Base-by-base conservation (phyloP, 2,888 invertebrate species). In the Emmelina monodactyla region DNA sequence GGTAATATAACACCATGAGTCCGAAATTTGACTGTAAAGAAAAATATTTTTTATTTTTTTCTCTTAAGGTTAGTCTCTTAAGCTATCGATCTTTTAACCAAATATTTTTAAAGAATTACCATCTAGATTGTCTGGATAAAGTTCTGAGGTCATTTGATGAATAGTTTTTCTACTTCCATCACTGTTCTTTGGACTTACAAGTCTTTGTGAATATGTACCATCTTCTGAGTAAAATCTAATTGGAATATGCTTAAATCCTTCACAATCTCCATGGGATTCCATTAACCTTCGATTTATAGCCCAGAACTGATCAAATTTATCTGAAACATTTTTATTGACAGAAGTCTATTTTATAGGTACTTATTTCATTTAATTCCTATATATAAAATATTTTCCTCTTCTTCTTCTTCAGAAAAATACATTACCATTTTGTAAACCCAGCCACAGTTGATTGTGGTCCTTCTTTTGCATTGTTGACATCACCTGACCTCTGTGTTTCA, bases 291-390 rank as follows among this genome's bases (percentile, higher is more conserved):
- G 85, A 65, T 99, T 99, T 9, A 98, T 91, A 2, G 94, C 89
- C 98, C 98, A 99, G 69, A 99, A 99, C 68, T 97, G 97, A 66
- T 99, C 98, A 78, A 98, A 99, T 72, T 95, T 96, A 64, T 97
- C 93, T 92, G 70, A 31, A 83, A 82, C 42, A 19, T 19, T 19
- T 19, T 19, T 19, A 19, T 19, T 19, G 5, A 19, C 9, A 19
- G 5, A 19, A 6, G 19, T 19, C 9, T 19, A 6, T 19, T 19
- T 19, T 19, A 6, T 19, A 19, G n/a, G n/a, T n/a, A 10, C 22
- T 32, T 36, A 28, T 28, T n/a, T n/a, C n/a, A 42, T 42, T 36
- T 16, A 11, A 28, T 28, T n/a, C n/a, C n/a, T n/a, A n/a, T n/a
- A n/a, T n/a, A n/a, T n/a, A n/a, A n/a, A n/a, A n/a, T n/a, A n/a